Evolutionary conservation across 2,113 vertebrate species (phyloP).

Genomic region (Mobula birostris): DNA sequence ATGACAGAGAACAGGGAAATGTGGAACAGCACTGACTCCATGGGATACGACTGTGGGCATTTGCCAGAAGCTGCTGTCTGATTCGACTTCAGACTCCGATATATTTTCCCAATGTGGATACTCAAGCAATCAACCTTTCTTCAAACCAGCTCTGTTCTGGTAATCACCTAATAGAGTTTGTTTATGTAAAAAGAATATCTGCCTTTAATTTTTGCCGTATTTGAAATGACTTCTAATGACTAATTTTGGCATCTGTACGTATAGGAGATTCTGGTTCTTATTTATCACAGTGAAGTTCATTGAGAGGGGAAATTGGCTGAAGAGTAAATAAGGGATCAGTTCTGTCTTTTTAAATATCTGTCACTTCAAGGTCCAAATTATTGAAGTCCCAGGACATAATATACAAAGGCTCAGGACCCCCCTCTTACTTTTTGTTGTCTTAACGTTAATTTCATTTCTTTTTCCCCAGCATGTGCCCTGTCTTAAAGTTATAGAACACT

Average conservation of each 20-base stretch:
- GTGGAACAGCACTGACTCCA: background rate
- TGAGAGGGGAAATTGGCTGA: background rate
- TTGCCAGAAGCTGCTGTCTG: background rate
- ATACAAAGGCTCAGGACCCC: background rate
- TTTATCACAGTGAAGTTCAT: background rate
- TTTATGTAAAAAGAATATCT: background rate
- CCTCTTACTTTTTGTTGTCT: too few species aligned
- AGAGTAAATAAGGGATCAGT: too few species aligned
- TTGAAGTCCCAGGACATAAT: background rate
- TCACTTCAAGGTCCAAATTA: background rate
- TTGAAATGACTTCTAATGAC: constrained; percentile 4
- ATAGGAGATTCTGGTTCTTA: background rate
- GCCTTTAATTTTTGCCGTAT: background rate
- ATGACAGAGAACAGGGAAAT: background rate
- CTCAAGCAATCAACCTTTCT: background rate
- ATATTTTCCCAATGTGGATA: background rate
- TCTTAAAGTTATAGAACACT: too few species aligned
- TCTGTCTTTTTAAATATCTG: background rate
- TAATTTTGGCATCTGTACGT: background rate
- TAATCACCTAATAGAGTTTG: background rate
- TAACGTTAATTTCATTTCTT: too few species aligned
- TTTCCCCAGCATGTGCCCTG: background rate
- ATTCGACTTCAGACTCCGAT: background rate
- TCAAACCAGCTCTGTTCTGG: background rate
- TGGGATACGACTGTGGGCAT: background rate